phyloP scores from a whole-genome alignment of 2,797 vertebrate genomes.

The Gouania willdenowi region DNA sequence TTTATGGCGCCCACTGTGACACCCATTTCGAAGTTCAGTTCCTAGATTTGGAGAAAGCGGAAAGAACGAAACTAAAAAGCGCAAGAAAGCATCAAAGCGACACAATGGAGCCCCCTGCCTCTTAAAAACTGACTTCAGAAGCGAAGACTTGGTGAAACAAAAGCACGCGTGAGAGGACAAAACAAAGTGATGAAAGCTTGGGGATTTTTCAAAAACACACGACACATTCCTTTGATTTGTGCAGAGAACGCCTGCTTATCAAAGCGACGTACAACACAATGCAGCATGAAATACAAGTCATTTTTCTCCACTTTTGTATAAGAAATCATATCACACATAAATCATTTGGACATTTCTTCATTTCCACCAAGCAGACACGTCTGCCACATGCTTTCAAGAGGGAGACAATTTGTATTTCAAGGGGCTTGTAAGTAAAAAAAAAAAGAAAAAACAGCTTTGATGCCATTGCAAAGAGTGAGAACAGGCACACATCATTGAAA shows the following conservation, averaged over 20 bases:
- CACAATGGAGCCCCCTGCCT: conserved; percentile 38
- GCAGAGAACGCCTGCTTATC: conserved; percentile 45
- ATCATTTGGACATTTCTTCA: conserved; percentile 56
- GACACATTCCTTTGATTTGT: conserved; percentile 58
- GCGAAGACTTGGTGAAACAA: conserved; percentile 53
- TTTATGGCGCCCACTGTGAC: no score
- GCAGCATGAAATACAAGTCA: conserved; percentile 15
- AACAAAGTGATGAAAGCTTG: conserved; percentile 47
- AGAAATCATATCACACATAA: conserved; percentile 56
- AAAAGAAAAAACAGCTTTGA: conserved; percentile 51
- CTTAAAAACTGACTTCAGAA: conserved; percentile 28
- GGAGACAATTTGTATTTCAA: conserved; percentile 40
- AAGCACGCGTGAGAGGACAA: conserved; percentile 45
- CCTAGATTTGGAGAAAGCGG: conserved; percentile 28
- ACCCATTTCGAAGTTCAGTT: no score
- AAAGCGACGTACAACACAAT: conserved; percentile 33
- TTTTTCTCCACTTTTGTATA: conserved; percentile 23
- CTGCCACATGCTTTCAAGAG: conserved; percentile 41
- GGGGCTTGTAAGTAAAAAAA: no score
- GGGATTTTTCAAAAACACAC: conserved; percentile 33
- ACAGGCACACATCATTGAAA: conserved; percentile 35
- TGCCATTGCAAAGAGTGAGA: conserved; percentile 15
- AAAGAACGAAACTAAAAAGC: conserved; percentile 13
- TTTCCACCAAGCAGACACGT: conserved; percentile 15
- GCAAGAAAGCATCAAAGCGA: conserved; percentile 11